Conservation (phyloP, 2,113 vertebrate species). For the Ciconia maguari region DNA sequence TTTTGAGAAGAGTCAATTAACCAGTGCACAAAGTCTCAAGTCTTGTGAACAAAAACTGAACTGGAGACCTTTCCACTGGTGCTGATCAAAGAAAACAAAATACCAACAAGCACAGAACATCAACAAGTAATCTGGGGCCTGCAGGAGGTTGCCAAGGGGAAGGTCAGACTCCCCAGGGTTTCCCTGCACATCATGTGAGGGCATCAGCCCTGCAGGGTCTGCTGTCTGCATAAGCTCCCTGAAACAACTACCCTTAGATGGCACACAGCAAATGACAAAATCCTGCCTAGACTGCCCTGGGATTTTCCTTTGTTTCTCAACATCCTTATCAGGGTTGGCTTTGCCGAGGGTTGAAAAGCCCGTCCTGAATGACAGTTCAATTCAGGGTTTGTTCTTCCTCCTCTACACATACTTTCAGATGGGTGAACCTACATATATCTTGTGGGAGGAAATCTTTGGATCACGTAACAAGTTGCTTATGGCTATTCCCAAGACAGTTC, state of each 20-base stretch:
- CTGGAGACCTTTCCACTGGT: neutral
- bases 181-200: neutral
- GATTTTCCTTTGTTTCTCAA: neutral
- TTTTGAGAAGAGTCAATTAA: neutral
- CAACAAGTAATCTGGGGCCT: neutral
- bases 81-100: neutral
- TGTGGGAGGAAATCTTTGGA: neutral
- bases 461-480: neutral
- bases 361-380: neutral
- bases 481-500: neutral
- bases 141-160: neutral
- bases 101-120: neutral
- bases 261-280: rapidly evolving
- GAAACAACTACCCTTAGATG: neutral
- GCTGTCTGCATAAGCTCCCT: neutral
- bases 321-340: neutral
- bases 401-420: neutral
- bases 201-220: neutral
- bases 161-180: neutral
- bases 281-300: no score
- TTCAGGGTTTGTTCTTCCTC: neutral
- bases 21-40: neutral
- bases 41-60: neutral
- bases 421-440: neutral
- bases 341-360: neutral